Evolutionary conservation across 2,888 invertebrate genomes (phyloP), one percentile per base, ranked within the genome.

Genomic region (Macrophya alboannulata): DNA sequence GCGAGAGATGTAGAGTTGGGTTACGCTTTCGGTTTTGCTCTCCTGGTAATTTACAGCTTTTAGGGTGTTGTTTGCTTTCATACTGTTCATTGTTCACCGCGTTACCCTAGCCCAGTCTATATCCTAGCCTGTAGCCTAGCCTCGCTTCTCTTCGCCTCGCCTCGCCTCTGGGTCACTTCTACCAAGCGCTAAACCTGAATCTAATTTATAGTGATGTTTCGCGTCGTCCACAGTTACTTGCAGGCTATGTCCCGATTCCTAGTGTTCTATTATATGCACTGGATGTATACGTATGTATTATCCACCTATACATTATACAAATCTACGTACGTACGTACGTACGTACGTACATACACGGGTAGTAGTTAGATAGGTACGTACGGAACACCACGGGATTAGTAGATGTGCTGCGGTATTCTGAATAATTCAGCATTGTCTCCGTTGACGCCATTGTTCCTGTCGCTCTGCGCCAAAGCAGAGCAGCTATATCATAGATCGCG

Each of bases 171-270:
- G 83, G 83, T 83, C 83, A 83, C 83, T 83, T 65, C 83, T 62
- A 81, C 81, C 65, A 48, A 68, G 48, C 81, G 48, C 62, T 48
- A 83, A 87, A 59, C 87, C 88, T 89, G 90, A 89, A 87, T 88
- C 90, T 92, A 92, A 93, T 93, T 93, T 92, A 92, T 93, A 91
- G 92, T 89, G 90, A 92, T 92, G 92, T 92, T 92, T 92, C 91
- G 91, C 92, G 92, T 92, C 92, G 91, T 91, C 90, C 91, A 91
- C 92, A 92, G 92, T 90, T 90, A 89, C 91, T 91, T 88, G 91
- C 91, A 90, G 89, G 91, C 90, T 92, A 92, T 92, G 92, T 92
- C 48, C 92, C 92, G 90, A 92, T 92, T 92, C 91, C 92, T 92
- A 92, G 92, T 92, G 92, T 92, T 92, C 92, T 90, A 92, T 92